Evolutionary conservation across 2,113 vertebrate species (phyloP).

Genomic region (Salvator merianae): DNA sequence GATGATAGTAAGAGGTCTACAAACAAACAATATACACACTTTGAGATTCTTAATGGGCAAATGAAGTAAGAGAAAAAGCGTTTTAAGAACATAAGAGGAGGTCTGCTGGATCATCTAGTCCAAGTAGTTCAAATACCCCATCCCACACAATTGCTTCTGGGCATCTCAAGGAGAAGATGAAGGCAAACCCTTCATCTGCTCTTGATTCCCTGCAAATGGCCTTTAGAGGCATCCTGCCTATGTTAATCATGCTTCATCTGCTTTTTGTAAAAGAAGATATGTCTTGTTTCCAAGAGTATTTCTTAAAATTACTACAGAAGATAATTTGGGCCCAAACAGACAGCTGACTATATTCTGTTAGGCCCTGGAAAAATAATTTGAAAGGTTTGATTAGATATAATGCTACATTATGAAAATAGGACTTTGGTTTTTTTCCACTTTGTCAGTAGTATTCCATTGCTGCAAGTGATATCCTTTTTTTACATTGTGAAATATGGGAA

Average conservation of each 20-base stretch:
- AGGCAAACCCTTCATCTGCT: no score
- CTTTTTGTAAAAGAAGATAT: background rate
- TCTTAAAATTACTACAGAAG: background rate
- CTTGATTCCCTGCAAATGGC: no score
- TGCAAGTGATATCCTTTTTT: background rate
- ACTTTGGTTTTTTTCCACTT: background rate
- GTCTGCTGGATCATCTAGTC: no score
- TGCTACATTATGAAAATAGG: background rate
- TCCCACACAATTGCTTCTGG: no score
- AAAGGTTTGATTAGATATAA: background rate
- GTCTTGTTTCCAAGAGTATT: background rate
- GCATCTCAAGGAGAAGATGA: no score
- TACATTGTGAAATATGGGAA: background rate
- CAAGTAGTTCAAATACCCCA: no score
- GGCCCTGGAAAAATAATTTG: background rate
- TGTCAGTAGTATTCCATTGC: background rate
- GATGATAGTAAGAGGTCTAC: no score
- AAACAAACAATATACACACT: no score
- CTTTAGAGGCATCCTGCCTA: no score
- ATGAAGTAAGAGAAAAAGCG: background rate
- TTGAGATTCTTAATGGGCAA: background rate
- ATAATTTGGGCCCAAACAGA: background rate
- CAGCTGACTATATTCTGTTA: background rate
- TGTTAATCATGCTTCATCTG: background rate
- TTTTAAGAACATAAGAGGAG: no score